Conservation (phyloP, 35 echinoderm and acorn worm genomes). For the Heliocidaris erythrogramma region DNA sequence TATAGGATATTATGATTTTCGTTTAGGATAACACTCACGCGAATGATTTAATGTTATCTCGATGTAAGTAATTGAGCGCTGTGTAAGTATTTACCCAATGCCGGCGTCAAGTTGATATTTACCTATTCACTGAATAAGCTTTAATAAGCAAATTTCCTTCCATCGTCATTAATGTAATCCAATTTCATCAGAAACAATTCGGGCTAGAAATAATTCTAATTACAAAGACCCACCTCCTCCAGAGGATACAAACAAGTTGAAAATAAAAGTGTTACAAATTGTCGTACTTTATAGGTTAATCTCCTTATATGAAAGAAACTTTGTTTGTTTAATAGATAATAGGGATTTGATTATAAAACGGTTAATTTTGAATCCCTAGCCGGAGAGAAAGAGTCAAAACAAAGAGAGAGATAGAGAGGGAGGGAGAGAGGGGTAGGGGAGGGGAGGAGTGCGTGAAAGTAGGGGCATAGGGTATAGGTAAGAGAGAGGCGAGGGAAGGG, state of each 20-base stretch:
- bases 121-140: not conserved
- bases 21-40: not conserved
- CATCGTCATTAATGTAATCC: not conserved
- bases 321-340: not conserved
- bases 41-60: slow-evolving; percentile 18
- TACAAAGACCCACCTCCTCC: not conserved
- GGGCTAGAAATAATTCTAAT: not conserved
- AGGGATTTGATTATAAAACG: no score
- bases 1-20: not conserved
- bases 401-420: no score
- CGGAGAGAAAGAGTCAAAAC: no score
- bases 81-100: not conserved
- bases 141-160: not conserved
- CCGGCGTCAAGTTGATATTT: not conserved
- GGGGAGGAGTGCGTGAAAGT: no score
- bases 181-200: not conserved
- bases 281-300: not conserved
- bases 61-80: not conserved
- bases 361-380: no score
- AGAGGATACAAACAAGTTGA: not conserved
- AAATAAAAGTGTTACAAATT: not conserved
- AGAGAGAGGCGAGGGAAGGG: no score
- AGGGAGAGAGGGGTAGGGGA: no score
- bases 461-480: no score
- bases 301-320: not conserved